phyloP scores from a whole-genome alignment of 2,888 invertebrate genomes.

The Steinernema hermaphroditum region DNA sequence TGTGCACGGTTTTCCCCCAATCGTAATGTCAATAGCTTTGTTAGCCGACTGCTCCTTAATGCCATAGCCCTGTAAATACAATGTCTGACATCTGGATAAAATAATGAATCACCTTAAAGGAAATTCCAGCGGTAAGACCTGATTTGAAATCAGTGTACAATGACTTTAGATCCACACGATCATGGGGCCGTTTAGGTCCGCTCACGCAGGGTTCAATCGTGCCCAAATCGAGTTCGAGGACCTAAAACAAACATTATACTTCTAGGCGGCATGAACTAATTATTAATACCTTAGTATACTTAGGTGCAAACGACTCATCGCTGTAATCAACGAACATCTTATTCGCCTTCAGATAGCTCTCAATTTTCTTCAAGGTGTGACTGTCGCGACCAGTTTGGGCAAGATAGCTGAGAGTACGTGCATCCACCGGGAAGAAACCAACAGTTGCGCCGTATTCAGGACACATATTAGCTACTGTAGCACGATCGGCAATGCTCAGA shows the following conservation, averaged over 20 bases:
- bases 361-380: slow-evolving; percentile 65
- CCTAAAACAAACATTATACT: slow-evolving; percentile 68
- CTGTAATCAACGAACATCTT: slow-evolving; percentile 83
- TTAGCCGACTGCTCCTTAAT: slow-evolving; percentile 52
- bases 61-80: slow-evolving; percentile 54
- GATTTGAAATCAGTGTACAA: slow-evolving; percentile 86
- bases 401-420: slow-evolving; percentile 54
- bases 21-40: slow-evolving; percentile 45
- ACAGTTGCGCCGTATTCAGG: slow-evolving; percentile 93
- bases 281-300: slow-evolving; percentile 54
- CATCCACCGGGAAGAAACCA: slow-evolving; percentile 65
- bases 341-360: slow-evolving; percentile 80
- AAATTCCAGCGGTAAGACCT: slow-evolving; percentile 84
- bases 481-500: slow-evolving; percentile 88
- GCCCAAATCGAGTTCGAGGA: slow-evolving; percentile 81
- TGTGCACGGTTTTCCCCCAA: slow-evolving; percentile 40
- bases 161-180: slow-evolving; percentile 77
- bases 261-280: neutral
- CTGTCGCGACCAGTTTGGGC: slow-evolving; percentile 59
- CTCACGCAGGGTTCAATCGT: slow-evolving; percentile 91
- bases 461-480: slow-evolving; percentile 98
- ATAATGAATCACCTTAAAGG: slow-evolving; percentile 57
- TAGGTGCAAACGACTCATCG: slow-evolving; percentile 68
- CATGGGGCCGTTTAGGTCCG: slow-evolving; percentile 95
- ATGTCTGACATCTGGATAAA: neutral